These are phyloP conservation scores for Synergus japonicus DNA, from an alignment of 2,888 invertebrate genomes.

Conservation along the genomic window DNA sequence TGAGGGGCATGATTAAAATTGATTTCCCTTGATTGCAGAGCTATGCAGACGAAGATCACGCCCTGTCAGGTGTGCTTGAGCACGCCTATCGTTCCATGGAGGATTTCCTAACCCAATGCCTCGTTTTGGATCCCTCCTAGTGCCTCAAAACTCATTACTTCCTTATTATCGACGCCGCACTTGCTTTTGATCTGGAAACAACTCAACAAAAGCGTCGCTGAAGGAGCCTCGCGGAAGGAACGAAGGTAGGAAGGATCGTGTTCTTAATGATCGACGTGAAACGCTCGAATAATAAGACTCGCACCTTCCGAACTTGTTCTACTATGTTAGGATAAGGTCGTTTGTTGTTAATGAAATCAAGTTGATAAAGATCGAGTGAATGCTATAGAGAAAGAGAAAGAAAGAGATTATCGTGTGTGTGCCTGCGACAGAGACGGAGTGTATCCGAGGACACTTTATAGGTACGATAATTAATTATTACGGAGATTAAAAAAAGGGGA, in stretches of 20 bases:
- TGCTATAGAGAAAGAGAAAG: constrained; percentile 45
- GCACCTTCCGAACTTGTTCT: constrained; percentile 51
- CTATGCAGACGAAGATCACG: constrained; percentile 95
- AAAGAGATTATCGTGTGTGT: constrained; percentile 37
- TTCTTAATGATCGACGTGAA: constrained; percentile 38
- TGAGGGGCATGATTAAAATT: background rate
- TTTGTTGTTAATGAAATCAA: constrained; percentile 45
- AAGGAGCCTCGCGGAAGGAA: constrained; percentile 47
- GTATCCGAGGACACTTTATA: constrained; percentile 50
- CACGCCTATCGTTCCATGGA: constrained; percentile 97
- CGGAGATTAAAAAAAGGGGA: constrained; percentile 48
- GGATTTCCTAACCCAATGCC: constrained; percentile 93
- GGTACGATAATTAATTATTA: constrained; percentile 54
- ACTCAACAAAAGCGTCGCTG: constrained; percentile 51
- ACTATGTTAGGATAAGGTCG: constrained; percentile 51
- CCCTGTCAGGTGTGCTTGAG: constrained; percentile 89
- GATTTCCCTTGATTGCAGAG: constrained; percentile 80
- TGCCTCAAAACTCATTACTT: constrained; percentile 74
- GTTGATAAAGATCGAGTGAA: constrained; percentile 44
- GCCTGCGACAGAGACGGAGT: constrained; percentile 41
- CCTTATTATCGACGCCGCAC: constrained; percentile 69
- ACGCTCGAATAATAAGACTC: constrained; percentile 33
- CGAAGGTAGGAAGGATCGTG: constrained; percentile 43
- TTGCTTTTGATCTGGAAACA: constrained; percentile 59
- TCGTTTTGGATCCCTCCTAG: constrained; percentile 87